Base-by-base conservation (phyloP, 2,113 vertebrate species). In the Grallaria varia region DNA sequence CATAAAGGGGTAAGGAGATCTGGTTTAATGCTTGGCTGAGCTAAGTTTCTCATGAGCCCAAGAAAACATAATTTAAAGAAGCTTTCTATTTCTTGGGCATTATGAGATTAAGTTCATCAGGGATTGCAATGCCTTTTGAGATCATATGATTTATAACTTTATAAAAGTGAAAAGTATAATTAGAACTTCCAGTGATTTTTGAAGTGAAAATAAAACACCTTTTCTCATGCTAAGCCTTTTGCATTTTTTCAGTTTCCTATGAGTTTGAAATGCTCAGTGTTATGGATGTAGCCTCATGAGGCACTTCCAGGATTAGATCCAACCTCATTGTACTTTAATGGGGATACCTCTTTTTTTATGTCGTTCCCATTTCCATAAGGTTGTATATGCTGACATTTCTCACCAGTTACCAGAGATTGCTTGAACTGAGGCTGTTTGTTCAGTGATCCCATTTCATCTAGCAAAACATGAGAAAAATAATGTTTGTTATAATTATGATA, bases 51-150 rank as follows among this genome's bases (percentile, higher is more conserved):
- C 1, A 3, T 80, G 81, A 92, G 19, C 14, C 59, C 33, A 59
- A 47, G 79, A 68, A 90, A 87, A 94, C 63, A 60, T 22, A 75
- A 59, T 75, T 82, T 84, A 89, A 89, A 82, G 62, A 76, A 91
- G 55, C 45, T 89, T 93, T 87, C 62, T 89, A 39, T 73, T 92
- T 87, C 89, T 82, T 84, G n/a, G 58, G 62, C 69, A 72, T 91
- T 89, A 94, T 60, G 33, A 76, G 71, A 82, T 91, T 94, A 94
- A 83, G 42, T 80, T 90, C 75, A 88, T 90, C 42, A 88, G 59
- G 90, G 59, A 83, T 73, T 85, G 33, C 73, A 89, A 53, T 50
- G 71, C 28, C 31, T 82, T 87, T 77, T 66, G 81, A 90, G 78
- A 95, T 93, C 33, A 82, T 62, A n/a, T 73, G 60, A 89, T 71